Evolutionary conservation across 2,797 vertebrate species (phyloP).

Genomic region (Gymnoscopelus microlampas): DNA sequence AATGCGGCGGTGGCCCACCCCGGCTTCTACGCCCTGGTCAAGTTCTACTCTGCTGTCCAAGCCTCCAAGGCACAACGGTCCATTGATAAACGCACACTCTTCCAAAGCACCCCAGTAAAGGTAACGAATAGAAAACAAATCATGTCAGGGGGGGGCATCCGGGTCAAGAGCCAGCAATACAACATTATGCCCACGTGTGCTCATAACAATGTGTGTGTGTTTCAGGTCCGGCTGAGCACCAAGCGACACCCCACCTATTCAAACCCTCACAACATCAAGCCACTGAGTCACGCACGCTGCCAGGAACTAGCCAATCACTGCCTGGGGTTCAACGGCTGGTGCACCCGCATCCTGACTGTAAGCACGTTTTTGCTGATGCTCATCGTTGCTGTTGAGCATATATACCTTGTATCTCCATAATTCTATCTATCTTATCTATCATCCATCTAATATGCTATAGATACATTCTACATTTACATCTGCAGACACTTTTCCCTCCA

Average conservation of each 20-base stretch:
- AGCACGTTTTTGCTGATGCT: constrained; percentile 27
- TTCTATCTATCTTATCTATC: too few relatives aligned
- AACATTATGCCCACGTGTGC: too few relatives aligned
- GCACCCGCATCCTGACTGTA: constrained; percentile 84
- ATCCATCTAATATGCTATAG: too few relatives aligned
- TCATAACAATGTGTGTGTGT: constrained; percentile 1
- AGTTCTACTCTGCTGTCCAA: constrained; percentile 82
- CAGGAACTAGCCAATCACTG: constrained; percentile 87
- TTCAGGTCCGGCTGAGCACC: constrained; percentile 84
- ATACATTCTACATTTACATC: too few relatives aligned
- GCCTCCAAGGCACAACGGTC: constrained; percentile 78
- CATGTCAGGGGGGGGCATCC: too few relatives aligned
- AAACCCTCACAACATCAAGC: constrained; percentile 39
- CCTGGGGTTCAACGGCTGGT: constrained; percentile 89
- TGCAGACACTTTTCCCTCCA: too few relatives aligned
- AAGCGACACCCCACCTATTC: constrained; percentile 67
- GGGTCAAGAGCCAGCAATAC: too few relatives aligned
- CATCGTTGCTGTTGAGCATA: too few relatives aligned
- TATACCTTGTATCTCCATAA: too few relatives aligned
- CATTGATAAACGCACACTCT: constrained; percentile 72
- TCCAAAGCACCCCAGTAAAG: constrained; percentile 82
- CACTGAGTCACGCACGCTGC: constrained; percentile 82
- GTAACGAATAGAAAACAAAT: constrained; percentile 50
- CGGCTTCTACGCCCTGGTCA: constrained; percentile 82
- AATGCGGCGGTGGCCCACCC: constrained; percentile 74